Conservation (phyloP, 2,888 invertebrate genomes). For the Melanostoma scalare region DNA sequence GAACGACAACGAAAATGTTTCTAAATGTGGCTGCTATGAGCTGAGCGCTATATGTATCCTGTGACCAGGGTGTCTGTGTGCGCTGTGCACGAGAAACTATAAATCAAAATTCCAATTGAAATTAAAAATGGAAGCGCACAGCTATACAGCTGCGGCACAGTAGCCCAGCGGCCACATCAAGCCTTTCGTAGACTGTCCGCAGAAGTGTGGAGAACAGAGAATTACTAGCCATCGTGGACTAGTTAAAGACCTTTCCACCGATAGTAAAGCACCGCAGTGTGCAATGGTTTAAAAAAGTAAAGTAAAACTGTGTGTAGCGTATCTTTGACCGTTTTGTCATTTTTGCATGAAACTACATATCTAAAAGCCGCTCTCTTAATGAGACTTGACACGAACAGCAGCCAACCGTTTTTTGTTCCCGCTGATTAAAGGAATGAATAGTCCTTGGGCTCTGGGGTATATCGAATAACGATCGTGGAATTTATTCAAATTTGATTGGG, state of each 20-base stretch:
- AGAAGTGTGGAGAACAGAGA: conserved; percentile 20
- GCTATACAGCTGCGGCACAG: conserved; percentile 14
- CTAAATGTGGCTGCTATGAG: not conserved
- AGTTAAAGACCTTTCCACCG: conserved; percentile 12
- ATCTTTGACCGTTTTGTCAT: conserved; percentile 19
- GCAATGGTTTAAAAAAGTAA: not conserved
- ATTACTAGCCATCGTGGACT: conserved; percentile 28
- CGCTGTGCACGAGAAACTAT: conserved; percentile 31
- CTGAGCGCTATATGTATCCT: not conserved
- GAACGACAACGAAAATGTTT: conserved; percentile 22
- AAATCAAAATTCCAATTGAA: conserved; percentile 61
- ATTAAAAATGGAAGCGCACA: conserved; percentile 49
- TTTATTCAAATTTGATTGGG: conserved; percentile 45
- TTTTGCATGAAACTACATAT: not conserved
- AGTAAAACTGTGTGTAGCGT: conserved; percentile 27
- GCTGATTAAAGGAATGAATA: conserved; percentile 4
- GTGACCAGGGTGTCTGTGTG: conserved; percentile 4
- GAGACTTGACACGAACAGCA: conserved; percentile 43
- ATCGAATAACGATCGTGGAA: conserved; percentile 37
- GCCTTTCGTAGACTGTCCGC: conserved; percentile 4
- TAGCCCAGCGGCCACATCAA: conserved; percentile 31
- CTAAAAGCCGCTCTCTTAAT: conserved; percentile 28
- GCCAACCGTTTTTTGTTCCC: conserved; percentile 33
- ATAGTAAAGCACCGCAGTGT: not conserved
- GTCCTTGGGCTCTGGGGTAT: conserved; percentile 23